Evolutionary conservation across 2,113 vertebrate genomes (phyloP), one percentile per base, ranked within the genome.

Genomic region (Lota lota): DNA sequence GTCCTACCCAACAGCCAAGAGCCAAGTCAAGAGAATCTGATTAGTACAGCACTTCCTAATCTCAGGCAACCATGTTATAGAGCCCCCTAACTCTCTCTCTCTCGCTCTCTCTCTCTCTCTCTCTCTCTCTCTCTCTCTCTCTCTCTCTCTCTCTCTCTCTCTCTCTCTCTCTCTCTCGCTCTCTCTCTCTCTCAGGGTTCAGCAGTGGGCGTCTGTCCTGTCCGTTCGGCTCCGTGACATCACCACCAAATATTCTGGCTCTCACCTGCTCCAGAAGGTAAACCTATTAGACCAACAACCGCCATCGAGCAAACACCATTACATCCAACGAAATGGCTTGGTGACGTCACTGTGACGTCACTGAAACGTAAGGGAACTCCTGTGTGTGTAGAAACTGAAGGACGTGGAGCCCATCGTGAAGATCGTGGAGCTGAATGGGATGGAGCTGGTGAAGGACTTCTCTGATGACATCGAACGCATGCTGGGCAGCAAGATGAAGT

Each of bases 401-500:
- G 97, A 99, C 0, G 94, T 95, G 80, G 96, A 98, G 83, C 83
- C 95, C n/a, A 92, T 93, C 15, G 76, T 99, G 70, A 92, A 88
- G 83, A 96, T 99, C 60, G 79, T 94, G 83, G 94, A 96, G 59
- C 72, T 99, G 68, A 88, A 96, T 0, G 97, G 97, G 53, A 40
- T 82, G 61, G 90, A 93, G 33, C 75, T 99, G 83, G 95, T 97
- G 72, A 95, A 88, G 85, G 95, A 95, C 54, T 97, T 95, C 84
- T 94, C 96, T 0, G 93, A 95, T 21, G 93, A 96, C 79, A 99
- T 99, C 72, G 95, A 98, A 78, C 91, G 83, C 40, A 99, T 98
- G 97, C 88, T 99, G 60, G 92, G 91, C 62, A 94, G 96, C 80
- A 99, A 99, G 81, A 96, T 95, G 16, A 96, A 97, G 81, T 96